Evolutionary conservation across 2,797 vertebrate species (phyloP).

Genomic region (Pyrocephalus nanus): DNA sequence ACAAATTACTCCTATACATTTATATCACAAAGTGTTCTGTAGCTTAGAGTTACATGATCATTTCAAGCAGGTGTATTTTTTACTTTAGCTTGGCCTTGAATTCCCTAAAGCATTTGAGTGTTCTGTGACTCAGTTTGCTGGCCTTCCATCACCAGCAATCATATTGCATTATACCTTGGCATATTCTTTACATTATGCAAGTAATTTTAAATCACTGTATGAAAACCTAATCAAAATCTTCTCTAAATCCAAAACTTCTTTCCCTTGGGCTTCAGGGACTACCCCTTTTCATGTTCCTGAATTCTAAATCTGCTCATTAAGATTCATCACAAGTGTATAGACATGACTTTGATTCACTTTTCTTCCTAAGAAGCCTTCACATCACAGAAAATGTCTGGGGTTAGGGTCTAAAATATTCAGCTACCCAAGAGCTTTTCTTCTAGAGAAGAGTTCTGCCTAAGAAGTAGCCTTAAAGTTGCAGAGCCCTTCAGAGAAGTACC

Average conservation of each 20-base stretch:
- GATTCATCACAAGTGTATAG: not conserved
- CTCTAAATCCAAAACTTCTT: conserved; percentile 16
- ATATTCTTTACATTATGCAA: conserved; percentile 1
- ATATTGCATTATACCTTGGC: not conserved
- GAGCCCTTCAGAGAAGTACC: not conserved
- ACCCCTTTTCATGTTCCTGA: not conserved
- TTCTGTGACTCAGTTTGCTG: not conserved
- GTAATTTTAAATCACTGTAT: not conserved
- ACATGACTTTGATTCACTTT: not conserved
- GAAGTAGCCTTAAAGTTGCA: not conserved
- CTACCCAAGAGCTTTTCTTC: not conserved
- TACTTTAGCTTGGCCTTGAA: not conserved
- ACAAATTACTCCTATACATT: not conserved
- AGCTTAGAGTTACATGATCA: not conserved
- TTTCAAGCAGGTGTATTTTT: not conserved
- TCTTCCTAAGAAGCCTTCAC: conserved; percentile 17
- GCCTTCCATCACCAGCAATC: not conserved
- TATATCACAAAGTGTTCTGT: not conserved
- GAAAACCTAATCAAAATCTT: conserved; percentile 35
- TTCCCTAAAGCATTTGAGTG: not conserved
- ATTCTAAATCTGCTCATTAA: conserved; percentile 11
- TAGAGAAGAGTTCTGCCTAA: not conserved
- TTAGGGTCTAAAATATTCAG: conserved; percentile 24
- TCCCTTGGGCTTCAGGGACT: conserved; percentile 25
- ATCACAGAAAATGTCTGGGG: not conserved